Percentiles rank a stretch among this genome's conserved stretches.
Conservation (phyloP, 1,140 invertebrate genomes). For the Drosophila truncata region DNA sequence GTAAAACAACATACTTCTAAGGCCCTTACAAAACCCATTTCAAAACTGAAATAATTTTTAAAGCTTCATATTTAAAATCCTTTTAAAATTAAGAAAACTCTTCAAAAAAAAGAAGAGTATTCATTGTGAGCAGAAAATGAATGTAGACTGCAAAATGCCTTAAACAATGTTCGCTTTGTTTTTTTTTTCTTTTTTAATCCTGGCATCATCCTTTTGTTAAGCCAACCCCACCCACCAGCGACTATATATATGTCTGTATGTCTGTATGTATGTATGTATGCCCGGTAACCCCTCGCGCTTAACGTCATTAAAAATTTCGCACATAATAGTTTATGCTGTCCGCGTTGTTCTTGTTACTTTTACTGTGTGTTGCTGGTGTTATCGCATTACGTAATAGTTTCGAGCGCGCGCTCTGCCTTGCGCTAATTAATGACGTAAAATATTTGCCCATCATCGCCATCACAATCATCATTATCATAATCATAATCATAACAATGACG, state of each 20-base stretch:
- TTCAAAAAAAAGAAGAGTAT: neutral
- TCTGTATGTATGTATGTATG: too few relatives aligned
- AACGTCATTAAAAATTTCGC: conserved; percentile 70
- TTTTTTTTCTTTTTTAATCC: conserved; percentile 53
- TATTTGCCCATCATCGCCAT: conserved; percentile 75
- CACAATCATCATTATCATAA: conserved; percentile 23
- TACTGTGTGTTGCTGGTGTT: conserved; percentile 38
- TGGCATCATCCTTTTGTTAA: conserved; percentile 41
- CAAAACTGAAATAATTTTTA: too few relatives aligned
- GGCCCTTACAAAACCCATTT: neutral
- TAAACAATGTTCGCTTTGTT: conserved; percentile 37
- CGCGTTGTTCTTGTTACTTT: conserved; percentile 28
- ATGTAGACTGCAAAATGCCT: conserved; percentile 28
- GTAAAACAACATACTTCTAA: neutral
- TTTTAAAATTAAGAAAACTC: neutral
- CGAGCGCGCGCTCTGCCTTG: conserved; percentile 52
- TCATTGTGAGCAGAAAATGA: neutral
- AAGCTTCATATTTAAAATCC: neutral
- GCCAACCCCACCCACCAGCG: neutral
- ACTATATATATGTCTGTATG: neutral
- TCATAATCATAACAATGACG: conserved; percentile 18
- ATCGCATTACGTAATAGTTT: conserved; percentile 79
- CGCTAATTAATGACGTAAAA: conserved; percentile 82
- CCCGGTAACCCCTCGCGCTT: conserved; percentile 4
- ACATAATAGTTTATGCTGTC: conserved; percentile 65